Conservation (phyloP, 2,888 invertebrate genomes). For the Actias luna region DNA sequence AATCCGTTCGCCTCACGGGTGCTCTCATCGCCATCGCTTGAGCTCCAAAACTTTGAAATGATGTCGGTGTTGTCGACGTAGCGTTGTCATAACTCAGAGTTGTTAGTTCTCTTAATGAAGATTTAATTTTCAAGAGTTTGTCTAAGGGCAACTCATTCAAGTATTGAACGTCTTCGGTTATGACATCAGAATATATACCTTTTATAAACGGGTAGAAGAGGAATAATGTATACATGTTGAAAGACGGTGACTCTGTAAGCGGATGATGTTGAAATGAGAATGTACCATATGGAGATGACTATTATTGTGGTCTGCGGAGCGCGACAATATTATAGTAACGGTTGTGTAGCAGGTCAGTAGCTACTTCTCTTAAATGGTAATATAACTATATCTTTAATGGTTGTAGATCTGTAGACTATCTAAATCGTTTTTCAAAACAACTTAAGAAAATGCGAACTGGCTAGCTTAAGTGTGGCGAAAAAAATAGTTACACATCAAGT, state of each 20-base stretch:
- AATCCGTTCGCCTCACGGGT: conserved; percentile 65
- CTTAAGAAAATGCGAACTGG: no score
- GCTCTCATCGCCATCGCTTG: conserved; percentile 68
- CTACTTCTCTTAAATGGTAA: conserved; percentile 40
- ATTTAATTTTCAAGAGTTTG: conserved; percentile 84
- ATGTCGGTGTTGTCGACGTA: conserved; percentile 45
- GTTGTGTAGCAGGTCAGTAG: conserved; percentile 48
- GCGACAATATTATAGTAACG: conserved; percentile 47
- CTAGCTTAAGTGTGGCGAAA: no score
- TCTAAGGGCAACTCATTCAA: conserved; percentile 87
- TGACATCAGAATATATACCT: conserved; percentile 40
- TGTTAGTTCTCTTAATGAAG: conserved; percentile 60
- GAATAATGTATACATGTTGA: conserved; percentile 46
- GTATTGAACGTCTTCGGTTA: conserved; percentile 68
- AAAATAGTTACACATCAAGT: no score
- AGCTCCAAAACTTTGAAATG: conserved; percentile 60
- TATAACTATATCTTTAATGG: no score
- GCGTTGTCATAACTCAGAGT: conserved; percentile 50
- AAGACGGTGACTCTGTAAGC: conserved; percentile 36
- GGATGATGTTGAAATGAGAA: conserved; percentile 39
- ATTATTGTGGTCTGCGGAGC: conserved; percentile 66
- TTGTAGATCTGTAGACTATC: no score
- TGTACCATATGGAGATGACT: conserved; percentile 26
- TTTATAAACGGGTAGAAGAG: conserved; percentile 34
- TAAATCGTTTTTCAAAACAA: no score